Base-by-base conservation (phyloP, 2,888 invertebrate genomes). In the Latheticus oryzae region DNA sequence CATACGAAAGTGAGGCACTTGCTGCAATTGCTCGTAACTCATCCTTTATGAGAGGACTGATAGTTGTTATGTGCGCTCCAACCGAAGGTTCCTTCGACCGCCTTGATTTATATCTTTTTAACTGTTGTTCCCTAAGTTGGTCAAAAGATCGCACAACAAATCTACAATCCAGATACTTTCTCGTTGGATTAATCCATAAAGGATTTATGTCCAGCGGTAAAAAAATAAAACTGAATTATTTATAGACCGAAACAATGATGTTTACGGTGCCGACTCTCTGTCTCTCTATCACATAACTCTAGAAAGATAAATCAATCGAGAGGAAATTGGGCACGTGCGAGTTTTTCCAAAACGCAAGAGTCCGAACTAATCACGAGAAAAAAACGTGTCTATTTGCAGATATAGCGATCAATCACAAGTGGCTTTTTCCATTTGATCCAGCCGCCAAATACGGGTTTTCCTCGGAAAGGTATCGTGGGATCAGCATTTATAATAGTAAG, bases 41-140 rank as follows among this genome's bases (percentile, higher is more conserved):
- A 67, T 61, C 59, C 59, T 63, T 67, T 64, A 67, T 47, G 47
- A 47, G 33, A 15, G 35, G 15, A 8, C 47, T 24, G 47, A 47
- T 47, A 47, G 64, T 62, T 62, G 45, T 55, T 55, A 57, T 53
- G 48, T 55, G 45, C 52, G 51, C 55, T 42, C 42, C 26, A 11
- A 4, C 24, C 16, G 15, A 8, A 40, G 35, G 28, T 45, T 23
- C 35, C 35, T 54, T 42, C 42, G 42, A 13, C 12, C 38, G 17
- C 4, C 33, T 53, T 61, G 64, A 64, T 66, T 66, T 66, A 66
- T 64, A 50, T 47, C 51, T 56, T 66, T 64, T 64, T 64, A 63
- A 64, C 62, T 57, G 60, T 60, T 16, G 28, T 19, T 45, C 17
- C 30, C 19, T 8, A 12, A 30, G 23, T 43, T 43, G 3, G 15